Percentiles rank a stretch among this genome's conserved stretches.
Conservation (phyloP, 1,140 invertebrate genomes). For the Eupeodes corollae region DNA sequence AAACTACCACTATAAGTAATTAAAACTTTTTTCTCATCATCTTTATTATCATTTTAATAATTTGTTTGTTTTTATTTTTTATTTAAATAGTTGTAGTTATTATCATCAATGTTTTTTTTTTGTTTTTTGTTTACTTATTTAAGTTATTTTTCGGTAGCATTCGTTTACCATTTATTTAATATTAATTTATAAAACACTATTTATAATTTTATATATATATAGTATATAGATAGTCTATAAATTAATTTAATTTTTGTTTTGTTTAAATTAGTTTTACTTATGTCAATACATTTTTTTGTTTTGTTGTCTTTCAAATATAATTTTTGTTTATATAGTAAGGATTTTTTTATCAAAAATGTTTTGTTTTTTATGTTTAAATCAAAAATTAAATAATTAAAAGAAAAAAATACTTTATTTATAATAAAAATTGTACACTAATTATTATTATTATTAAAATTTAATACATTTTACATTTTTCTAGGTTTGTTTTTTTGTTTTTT, state of each 20-base stretch:
- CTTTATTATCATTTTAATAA: too few relatives aligned
- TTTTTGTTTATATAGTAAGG: not conserved
- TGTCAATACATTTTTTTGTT: not conserved
- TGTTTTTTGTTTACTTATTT: not conserved
- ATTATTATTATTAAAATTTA: not conserved
- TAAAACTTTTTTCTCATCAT: too few relatives aligned
- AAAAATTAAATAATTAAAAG: too few relatives aligned
- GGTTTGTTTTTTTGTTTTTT: not conserved
- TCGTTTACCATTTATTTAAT: not conserved
- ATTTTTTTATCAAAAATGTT: too few relatives aligned
- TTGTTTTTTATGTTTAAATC: too few relatives aligned
- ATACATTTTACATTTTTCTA: not conserved
- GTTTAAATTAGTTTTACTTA: too few relatives aligned
- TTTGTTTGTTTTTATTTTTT: not conserved
- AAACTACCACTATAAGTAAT: too few relatives aligned
- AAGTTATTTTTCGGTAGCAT: not conserved
- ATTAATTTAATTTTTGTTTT: too few relatives aligned
- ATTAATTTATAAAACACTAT: not conserved
- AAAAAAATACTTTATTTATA: too few relatives aligned
- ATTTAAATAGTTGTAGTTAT: not conserved
- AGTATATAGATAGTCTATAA: not conserved
- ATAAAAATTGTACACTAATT: not conserved
- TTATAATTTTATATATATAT: not conserved
- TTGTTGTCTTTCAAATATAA: not conserved
- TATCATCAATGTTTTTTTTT: not conserved